These are phyloP conservation scores for Anodontia alba DNA, from an alignment of 2,888 invertebrate species.

Conservation along the genomic window DNA sequence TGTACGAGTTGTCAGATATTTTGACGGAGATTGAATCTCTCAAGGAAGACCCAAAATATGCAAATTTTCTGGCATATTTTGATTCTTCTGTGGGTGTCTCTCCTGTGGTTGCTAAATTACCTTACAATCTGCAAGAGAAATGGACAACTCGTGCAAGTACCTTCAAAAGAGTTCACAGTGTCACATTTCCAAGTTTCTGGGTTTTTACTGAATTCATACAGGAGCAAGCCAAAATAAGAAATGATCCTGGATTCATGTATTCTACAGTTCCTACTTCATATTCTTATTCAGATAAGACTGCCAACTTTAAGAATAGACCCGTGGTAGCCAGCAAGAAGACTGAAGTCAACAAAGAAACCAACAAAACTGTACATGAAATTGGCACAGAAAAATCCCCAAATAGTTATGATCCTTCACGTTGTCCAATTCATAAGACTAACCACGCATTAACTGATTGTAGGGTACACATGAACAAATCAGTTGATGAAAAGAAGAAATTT, in stretches of 20 bases:
- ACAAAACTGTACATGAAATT: not conserved
- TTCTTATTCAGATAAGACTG: not conserved
- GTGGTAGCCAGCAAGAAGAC: constrained; percentile 2
- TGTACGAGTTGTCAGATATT: not conserved
- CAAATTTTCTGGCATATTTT: constrained; percentile 16
- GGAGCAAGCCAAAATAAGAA: constrained; percentile 39
- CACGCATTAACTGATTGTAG: constrained; percentile 37
- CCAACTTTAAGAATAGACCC: not conserved
- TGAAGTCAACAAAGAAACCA: not conserved
- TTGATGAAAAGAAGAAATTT: constrained; percentile 30
- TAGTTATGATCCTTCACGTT: constrained; percentile 10
- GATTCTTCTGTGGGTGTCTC: constrained; percentile 10
- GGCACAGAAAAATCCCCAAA: not conserved
- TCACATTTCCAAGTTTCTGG: constrained; percentile 23
- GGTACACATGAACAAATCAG: constrained; percentile 19
- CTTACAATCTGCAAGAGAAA: no score
- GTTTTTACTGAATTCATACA: constrained; percentile 52
- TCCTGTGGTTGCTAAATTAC: constrained; percentile 13
- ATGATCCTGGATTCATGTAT: constrained; percentile 53
- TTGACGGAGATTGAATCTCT: not conserved
- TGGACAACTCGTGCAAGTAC: constrained; percentile 10
- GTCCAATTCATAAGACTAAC: constrained; percentile 30
- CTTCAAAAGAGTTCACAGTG: constrained; percentile 20
- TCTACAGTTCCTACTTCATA: not conserved
- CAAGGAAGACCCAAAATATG: not conserved